Evolutionary conservation across 1,140 invertebrate species (phyloP), one percentile per base, ranked within the genome.

Genomic region (Drosophila rhopaloa): DNA sequence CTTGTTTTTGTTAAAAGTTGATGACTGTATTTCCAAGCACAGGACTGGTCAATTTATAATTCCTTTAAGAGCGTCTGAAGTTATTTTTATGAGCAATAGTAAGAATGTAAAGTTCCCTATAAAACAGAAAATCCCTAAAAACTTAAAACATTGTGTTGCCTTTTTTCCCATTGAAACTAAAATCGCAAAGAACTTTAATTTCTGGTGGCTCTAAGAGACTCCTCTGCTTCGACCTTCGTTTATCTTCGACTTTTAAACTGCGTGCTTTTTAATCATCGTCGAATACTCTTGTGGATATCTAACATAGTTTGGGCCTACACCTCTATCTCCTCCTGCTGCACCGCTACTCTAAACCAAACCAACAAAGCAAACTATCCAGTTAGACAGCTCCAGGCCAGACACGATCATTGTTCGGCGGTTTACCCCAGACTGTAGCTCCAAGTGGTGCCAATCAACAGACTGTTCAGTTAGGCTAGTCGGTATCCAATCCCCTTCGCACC

Each of bases 301-400:
- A 60, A 46, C 47, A 60, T 47, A 53, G 40, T 29, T 41, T 11
- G 1, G 19, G 16, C 27, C 14, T 35, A 11, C 24, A 19, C 9
- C 32, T 35, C 14, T n/a, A 7, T 14, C 19, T 41, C 10, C 13
- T 14, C 19, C 14, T 46, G 32, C 14, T 14, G 27, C 7, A 2
- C 24, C 29, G 32, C 13, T 43, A 6, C 27, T 68, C 24, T 16
- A 5, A 19, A 35, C 51, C 27, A 29, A 37, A 13, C 19, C 19
- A 14, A 13, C 67, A 38, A 35, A 70, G 55, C 55, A 41, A 60
- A 73, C 48, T 73, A 73, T 73, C 55, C 70, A 73, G 70, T 72
- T 73, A 41, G 46, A 47, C 70, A 53, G 68, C 68, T 73, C 27
- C 68, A 11, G 68, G 67, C 68, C 56, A 73, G 48, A 73, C 70